Conservation (phyloP, 2,888 invertebrate species). For the Microctonus aethiopoides region DNA sequence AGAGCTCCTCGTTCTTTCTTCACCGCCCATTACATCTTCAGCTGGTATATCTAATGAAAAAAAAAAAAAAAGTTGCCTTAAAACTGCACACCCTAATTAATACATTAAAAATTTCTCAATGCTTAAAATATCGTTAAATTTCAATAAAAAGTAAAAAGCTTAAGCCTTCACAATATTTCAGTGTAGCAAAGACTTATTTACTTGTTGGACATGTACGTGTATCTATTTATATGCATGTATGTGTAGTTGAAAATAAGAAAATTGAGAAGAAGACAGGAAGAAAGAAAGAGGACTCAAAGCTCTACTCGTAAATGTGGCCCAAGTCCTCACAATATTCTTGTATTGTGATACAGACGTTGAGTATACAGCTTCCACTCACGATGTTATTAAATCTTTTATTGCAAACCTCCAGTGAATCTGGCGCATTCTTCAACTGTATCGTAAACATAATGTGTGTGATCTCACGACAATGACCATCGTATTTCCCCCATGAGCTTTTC, state of each 20-base stretch:
- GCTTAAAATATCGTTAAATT: neutral
- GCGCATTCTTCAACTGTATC: conserved; percentile 16
- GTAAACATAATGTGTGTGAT: conserved; percentile 16
- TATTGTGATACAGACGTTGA: conserved; percentile 15
- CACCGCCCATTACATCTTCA: no score
- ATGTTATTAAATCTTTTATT: conserved; percentile 51
- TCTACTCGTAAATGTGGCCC: conserved; percentile 15
- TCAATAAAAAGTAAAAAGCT: neutral
- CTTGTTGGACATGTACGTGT: neutral
- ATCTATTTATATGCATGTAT: neutral
- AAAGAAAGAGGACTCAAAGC: neutral
- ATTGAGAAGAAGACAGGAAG: neutral
- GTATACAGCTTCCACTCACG: conserved; percentile 38
- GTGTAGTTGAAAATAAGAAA: neutral
- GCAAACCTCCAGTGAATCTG: conserved; percentile 37
- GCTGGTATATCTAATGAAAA: no score
- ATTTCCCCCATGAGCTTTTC: neutral
- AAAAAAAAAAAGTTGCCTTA: no score
- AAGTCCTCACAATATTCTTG: conserved; percentile 2
- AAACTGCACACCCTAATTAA: no score
- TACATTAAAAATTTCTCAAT: no score
- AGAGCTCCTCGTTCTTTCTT: no score
- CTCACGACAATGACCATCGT: conserved; percentile 6
- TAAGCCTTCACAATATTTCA: neutral
- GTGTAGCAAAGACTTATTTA: conserved; percentile 3